Evolutionary conservation across 1,140 invertebrate species (phyloP).

Genomic region (Papilio polytes): DNA sequence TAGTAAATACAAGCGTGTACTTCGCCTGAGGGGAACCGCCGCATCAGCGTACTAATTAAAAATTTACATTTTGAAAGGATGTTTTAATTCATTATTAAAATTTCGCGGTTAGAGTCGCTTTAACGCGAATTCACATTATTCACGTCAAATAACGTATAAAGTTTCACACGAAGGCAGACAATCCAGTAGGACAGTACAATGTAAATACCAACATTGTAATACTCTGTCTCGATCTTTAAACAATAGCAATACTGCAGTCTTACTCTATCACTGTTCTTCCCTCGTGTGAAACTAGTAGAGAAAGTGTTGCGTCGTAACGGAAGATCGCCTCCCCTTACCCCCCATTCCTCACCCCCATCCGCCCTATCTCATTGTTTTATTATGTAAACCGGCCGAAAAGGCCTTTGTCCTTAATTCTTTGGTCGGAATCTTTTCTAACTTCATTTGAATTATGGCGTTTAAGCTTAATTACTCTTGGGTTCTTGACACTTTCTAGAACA

Average conservation of each 20-base stretch:
- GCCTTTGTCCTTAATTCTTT: slow-evolving; percentile 61
- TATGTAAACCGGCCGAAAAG: slow-evolving; percentile 65
- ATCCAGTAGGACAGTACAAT: no score
- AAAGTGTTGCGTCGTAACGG: slow-evolving; percentile 33
- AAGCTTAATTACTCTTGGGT: slow-evolving; percentile 60
- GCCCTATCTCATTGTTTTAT: slow-evolving; percentile 64
- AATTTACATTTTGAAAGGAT: slow-evolving; percentile 80
- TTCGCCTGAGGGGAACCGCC: slow-evolving; percentile 42
- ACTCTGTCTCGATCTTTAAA: background rate
- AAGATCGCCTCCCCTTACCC: slow-evolving; percentile 1
- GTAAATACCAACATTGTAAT: background rate
- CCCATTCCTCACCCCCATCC: background rate
- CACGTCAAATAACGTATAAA: slow-evolving; percentile 65
- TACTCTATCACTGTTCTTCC: background rate
- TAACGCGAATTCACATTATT: slow-evolving; percentile 70
- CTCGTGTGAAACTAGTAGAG: slow-evolving; percentile 39
- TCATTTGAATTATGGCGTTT: slow-evolving; percentile 68
- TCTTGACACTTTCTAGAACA: slow-evolving; percentile 40
- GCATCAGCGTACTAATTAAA: slow-evolving; percentile 69
- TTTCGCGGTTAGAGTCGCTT: slow-evolving; percentile 71
- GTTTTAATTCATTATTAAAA: slow-evolving; percentile 81
- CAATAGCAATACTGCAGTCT: background rate
- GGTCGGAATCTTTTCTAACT: slow-evolving; percentile 68
- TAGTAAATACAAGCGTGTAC: slow-evolving; percentile 19
- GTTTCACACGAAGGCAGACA: background rate